Evolutionary conservation across 1,140 invertebrate genomes (phyloP).

Genomic region (Zaprionus ornatus): DNA sequence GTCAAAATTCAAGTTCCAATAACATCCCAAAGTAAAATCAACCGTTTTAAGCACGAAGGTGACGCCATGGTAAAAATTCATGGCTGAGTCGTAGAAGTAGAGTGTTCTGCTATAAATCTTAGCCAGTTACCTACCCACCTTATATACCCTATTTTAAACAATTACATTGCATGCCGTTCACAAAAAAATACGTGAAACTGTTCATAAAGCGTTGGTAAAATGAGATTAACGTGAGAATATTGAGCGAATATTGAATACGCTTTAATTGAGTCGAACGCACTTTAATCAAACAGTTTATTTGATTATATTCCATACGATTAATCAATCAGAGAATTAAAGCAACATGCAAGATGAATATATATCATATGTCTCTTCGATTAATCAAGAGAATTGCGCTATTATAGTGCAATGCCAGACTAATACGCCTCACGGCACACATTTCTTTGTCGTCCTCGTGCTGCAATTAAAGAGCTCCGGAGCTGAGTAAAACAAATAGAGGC

Average conservation of each 20-base stretch:
- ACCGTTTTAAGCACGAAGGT: no score
- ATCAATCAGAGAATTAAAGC: not conserved
- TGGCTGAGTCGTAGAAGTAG: no score
- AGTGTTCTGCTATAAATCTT: not conserved
- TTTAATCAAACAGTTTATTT: not conserved
- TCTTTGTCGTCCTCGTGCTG: conserved; percentile 28
- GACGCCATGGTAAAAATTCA: not conserved
- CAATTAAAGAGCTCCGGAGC: conserved; percentile 43
- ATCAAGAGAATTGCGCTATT: not conserved
- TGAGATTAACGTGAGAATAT: conserved; percentile 10
- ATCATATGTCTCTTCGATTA: not conserved
- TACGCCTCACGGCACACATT: not conserved
- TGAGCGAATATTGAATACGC: conserved; percentile 12
- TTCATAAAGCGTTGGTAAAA: conserved; percentile 7
- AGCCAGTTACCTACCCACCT: not conserved
- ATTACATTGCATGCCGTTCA: not conserved
- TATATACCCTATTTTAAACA: not conserved
- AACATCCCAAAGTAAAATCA: no score
- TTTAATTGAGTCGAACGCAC: not conserved
- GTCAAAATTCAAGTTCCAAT: no score
- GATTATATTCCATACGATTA: not conserved
- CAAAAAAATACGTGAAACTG: conserved; percentile 10
- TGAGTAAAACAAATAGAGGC: conserved; percentile 49
- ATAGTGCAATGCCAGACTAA: not conserved
- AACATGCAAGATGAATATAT: no score